A percentile compares a stretch with the other conserved stretches of the same genome.
Evolutionary conservation across 2,888 invertebrate genomes (phyloP).

Genomic region (Gonocerus acuteangulatus): DNA sequence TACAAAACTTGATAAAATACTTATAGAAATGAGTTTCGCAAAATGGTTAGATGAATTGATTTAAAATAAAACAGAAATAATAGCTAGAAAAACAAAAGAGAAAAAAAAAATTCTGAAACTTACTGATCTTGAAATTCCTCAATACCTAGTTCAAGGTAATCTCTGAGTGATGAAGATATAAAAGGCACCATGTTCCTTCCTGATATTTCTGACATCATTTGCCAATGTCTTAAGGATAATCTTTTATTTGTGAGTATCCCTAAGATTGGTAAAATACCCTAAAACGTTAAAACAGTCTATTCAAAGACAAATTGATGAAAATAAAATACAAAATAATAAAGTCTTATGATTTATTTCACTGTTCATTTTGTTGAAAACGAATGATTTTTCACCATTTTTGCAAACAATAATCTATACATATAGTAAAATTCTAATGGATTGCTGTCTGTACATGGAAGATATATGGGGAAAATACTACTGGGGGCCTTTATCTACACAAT

Average conservation of each 20-base stretch:
- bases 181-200: slow-evolving; percentile 77
- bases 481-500: too few relatives aligned
- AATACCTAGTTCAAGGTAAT: slow-evolving; percentile 65
- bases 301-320: neutral
- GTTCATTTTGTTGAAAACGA: too few relatives aligned
- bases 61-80: neutral
- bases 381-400: too few relatives aligned
- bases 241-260: slow-evolving; percentile 56
- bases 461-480: too few relatives aligned
- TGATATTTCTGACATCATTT: slow-evolving; percentile 70
- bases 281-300: neutral
- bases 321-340: neutral
- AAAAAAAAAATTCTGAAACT: slow-evolving; percentile 41
- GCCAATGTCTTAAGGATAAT: slow-evolving; percentile 74
- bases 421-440: too few relatives aligned
- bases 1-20: neutral
- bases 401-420: too few relatives aligned
- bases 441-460: too few relatives aligned
- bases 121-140: slow-evolving; percentile 64
- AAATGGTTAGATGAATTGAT: too few relatives aligned
- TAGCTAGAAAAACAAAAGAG: neutral
- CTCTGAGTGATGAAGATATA: slow-evolving; percentile 73
- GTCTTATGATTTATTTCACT: too few relatives aligned
- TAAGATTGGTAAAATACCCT: neutral
- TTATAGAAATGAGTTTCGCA: neutral